phyloP scores from a whole-genome alignment of 2,888 invertebrate genomes.

The Xestia rhomboidea region DNA sequence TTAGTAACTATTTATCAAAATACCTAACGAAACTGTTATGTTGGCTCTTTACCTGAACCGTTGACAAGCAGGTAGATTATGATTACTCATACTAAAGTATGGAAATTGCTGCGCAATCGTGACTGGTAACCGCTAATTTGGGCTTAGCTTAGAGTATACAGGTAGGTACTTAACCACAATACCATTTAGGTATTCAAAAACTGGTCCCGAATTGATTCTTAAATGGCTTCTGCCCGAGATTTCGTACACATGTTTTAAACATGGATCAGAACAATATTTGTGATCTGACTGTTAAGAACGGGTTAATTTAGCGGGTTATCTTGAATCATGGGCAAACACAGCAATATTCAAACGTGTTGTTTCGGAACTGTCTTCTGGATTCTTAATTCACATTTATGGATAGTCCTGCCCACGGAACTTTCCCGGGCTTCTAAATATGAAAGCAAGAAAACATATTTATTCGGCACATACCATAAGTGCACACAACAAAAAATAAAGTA shows the following conservation, averaged over 20 bases:
- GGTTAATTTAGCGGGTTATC: neutral
- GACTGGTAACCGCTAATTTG: constrained; percentile 23
- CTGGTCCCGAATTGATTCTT: neutral
- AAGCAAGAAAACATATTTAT: too few relatives aligned
- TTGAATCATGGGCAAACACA: neutral
- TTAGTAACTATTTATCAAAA: neutral
- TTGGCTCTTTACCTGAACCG: neutral
- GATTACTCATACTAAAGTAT: constrained; percentile 9
- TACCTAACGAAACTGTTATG: neutral
- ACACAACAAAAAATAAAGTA: too few relatives aligned
- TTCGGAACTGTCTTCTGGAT: too few relatives aligned
- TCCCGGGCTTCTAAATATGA: too few relatives aligned
- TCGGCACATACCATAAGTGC: too few relatives aligned
- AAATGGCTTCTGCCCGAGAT: neutral
- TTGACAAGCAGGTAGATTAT: neutral
- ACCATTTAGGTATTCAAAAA: neutral
- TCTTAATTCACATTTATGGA: too few relatives aligned
- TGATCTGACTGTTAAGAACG: neutral
- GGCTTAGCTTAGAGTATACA: neutral
- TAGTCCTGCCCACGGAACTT: too few relatives aligned
- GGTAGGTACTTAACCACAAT: neutral
- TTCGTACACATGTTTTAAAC: neutral
- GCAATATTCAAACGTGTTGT: neutral
- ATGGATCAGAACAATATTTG: neutral
- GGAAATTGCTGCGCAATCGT: constrained; percentile 1